Conservation (phyloP, 2,113 vertebrate species). For the Campylomormyrus numenius region DNA sequence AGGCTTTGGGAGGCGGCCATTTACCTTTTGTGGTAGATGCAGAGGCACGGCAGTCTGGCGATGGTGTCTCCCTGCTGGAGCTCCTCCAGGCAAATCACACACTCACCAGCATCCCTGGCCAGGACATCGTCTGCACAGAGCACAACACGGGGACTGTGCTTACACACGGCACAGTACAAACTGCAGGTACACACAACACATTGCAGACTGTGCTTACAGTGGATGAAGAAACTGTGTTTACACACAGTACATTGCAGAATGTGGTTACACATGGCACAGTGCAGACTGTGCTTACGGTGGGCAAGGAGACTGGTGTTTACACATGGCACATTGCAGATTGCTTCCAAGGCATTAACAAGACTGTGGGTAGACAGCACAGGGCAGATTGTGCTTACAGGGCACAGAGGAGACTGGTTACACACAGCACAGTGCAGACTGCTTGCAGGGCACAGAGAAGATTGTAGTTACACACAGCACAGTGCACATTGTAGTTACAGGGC, state of each 20-base stretch:
- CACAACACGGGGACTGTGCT: not conserved
- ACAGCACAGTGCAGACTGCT: not conserved
- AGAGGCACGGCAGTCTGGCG: slow-evolving; percentile 98
- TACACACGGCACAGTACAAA: not conserved
- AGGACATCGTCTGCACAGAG: slow-evolving; percentile 82
- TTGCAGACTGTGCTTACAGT: not conserved
- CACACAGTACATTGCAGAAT: not conserved
- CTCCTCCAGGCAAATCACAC: slow-evolving; percentile 98
- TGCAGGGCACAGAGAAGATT: too few relatives aligned
- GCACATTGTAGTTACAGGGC: not conserved
- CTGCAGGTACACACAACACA: not conserved
- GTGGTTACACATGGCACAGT: not conserved
- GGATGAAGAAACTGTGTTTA: not conserved
- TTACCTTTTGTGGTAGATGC: slow-evolving; percentile 99
- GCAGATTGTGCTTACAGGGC: not conserved
- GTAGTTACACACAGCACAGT: not conserved
- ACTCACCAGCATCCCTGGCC: slow-evolving; percentile 92
- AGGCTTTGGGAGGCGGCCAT: not conserved
- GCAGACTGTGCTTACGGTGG: not conserved
- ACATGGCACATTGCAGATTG: not conserved
- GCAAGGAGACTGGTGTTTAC: not conserved
- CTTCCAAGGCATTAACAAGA: not conserved
- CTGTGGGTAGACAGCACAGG: slow-evolving; percentile 45
- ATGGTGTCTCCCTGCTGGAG: slow-evolving; percentile 97
- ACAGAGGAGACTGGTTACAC: not conserved